Evolutionary conservation across 2,797 vertebrate species (phyloP).

Genomic region (Dromococcyx pavoninus): DNA sequence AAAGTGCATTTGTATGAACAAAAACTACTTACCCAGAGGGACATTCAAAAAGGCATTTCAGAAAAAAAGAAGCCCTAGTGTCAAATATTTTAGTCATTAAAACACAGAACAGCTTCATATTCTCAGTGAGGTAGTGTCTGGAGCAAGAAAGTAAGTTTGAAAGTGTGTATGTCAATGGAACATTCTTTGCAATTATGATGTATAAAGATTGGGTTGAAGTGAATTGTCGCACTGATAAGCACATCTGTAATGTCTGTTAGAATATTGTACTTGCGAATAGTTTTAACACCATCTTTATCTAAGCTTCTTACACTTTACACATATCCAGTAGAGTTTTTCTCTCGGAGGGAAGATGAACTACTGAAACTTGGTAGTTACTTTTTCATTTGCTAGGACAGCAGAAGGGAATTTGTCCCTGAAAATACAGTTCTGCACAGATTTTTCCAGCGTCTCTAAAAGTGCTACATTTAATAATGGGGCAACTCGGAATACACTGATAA

Average conservation of each 20-base stretch:
- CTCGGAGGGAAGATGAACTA: background rate
- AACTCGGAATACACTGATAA: background rate
- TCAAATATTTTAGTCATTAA: constrained; percentile 74
- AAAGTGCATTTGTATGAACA: constrained; percentile 62
- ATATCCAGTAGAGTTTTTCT: background rate
- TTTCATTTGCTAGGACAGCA: background rate
- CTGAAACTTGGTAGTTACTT: background rate
- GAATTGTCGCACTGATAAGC: background rate
- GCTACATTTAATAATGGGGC: background rate
- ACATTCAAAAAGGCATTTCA: constrained; percentile 50
- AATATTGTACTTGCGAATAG: background rate
- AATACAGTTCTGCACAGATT: background rate
- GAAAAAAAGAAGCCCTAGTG: constrained; percentile 63
- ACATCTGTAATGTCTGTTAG: background rate
- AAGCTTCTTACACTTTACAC: background rate
- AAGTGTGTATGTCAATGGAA: background rate
- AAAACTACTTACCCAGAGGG: constrained; percentile 62
- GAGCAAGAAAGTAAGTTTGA: constrained; percentile 51
- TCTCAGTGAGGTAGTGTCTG: constrained; percentile 64
- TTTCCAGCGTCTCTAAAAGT: background rate
- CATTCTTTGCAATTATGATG: background rate
- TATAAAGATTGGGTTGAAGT: background rate
- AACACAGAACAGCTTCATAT: constrained; percentile 58
- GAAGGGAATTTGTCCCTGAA: background rate
- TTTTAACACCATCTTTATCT: background rate